Conservation (phyloP, 2,797 vertebrate species). For the Cygnus olor region DNA sequence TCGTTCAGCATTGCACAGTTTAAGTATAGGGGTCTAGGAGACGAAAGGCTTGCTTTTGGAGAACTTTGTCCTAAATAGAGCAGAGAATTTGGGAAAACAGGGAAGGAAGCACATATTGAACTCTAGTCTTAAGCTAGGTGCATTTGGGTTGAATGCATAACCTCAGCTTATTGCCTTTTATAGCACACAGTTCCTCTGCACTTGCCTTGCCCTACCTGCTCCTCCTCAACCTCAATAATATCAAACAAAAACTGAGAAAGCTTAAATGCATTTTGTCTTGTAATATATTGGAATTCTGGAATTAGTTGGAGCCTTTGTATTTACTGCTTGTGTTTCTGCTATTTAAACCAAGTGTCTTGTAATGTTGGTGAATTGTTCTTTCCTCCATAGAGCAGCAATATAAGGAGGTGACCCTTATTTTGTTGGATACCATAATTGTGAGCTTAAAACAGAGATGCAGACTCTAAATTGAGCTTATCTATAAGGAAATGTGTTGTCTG, state of each 20-base stretch:
- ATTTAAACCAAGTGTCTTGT: background rate
- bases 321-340: background rate
- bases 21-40: background rate
- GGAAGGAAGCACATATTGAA: background rate
- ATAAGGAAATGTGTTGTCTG: background rate
- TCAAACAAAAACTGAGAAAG: background rate
- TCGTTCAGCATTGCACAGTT: background rate
- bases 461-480: background rate
- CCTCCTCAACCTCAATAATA: accelerated
- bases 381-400: accelerated
- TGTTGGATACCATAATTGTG: accelerated
- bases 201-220: accelerated
- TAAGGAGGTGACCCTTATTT: background rate
- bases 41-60: background rate
- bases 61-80: background rate
- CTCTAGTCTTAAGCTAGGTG: background rate
- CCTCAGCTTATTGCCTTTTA: background rate
- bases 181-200: background rate
- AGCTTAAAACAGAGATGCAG: background rate
- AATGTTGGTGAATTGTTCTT: background rate
- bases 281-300: background rate
- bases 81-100: background rate
- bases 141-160: background rate
- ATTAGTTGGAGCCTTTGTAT: background rate
- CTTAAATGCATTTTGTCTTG: background rate